Evolutionary conservation across 1,140 invertebrate species (phyloP).

Genomic region (Drepana arcuata): DNA sequence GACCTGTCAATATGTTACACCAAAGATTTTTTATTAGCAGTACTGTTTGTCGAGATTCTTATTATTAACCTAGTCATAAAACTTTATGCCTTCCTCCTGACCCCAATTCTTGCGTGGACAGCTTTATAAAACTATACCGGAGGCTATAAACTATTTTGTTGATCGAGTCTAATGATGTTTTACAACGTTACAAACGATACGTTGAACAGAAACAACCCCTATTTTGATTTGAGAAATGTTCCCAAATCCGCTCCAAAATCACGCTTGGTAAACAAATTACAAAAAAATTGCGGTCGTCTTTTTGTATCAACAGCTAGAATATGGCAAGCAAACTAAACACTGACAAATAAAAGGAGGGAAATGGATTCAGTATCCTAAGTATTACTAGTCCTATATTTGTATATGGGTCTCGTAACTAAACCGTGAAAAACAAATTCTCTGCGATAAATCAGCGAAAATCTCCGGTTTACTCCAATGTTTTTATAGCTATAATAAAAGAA

Average conservation of each 20-base stretch:
- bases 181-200: constrained; percentile 20
- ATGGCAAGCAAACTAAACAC: constrained; percentile 9
- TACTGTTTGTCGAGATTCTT: too few species aligned
- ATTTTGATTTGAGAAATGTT: too few species aligned
- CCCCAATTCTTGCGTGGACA: constrained; percentile 21
- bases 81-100: constrained; percentile 24
- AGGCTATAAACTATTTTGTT: constrained; percentile 51
- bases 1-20: constrained; percentile 1
- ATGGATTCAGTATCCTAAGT: too few species aligned
- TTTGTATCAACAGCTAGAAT: too few species aligned
- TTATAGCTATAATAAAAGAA: constrained; percentile 68
- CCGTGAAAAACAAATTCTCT: constrained; percentile 66
- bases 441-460: constrained; percentile 59
- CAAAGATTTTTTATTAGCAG: background rate
- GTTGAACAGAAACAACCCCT: too few species aligned
- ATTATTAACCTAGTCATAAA: too few species aligned
- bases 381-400: constrained; percentile 51
- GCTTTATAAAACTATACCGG: constrained; percentile 25
- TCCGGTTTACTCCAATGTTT: constrained; percentile 43
- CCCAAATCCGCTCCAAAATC: too few species aligned
- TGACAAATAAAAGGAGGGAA: constrained; percentile 9
- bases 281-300: too few species aligned
- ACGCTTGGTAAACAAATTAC: too few species aligned
- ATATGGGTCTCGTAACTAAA: constrained; percentile 34
- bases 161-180: constrained; percentile 27